phyloP scores from a whole-genome alignment of 92 coral and sea anemone species.

The Porites cylindrica region DNA sequence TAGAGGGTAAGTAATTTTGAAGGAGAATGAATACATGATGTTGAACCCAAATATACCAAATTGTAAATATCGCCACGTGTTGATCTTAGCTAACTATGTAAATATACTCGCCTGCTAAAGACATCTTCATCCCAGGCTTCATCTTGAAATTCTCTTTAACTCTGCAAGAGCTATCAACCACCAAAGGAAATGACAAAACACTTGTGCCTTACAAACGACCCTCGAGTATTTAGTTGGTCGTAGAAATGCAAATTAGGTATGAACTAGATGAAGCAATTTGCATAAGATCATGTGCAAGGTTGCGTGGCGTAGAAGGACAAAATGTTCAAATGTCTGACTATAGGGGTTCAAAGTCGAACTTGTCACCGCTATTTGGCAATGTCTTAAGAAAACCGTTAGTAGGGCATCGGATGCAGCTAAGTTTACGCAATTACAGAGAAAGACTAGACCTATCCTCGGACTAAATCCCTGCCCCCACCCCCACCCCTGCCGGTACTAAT shows the following conservation, averaged over 20 bases:
- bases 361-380: background rate
- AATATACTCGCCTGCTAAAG: background rate
- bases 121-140: constrained; percentile 9
- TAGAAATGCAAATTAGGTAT: background rate
- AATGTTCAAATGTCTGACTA: background rate
- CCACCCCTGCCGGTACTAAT: no score
- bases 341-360: constrained; percentile 19
- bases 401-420: no score
- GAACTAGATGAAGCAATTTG: background rate
- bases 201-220: no score
- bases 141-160: background rate
- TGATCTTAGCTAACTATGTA: background rate
- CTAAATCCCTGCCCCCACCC: no score
- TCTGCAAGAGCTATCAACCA: background rate
- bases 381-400: no score
- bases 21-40: no score
- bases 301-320: background rate
- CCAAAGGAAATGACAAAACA: background rate
- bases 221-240: background rate
- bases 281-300: constrained; percentile 12
- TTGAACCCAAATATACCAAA: no score
- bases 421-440: no score
- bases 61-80: background rate
- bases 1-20: no score
- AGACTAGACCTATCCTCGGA: no score